Evolutionary conservation across 2,797 vertebrate species (phyloP).

Genomic region (Xenentodon cancila): DNA sequence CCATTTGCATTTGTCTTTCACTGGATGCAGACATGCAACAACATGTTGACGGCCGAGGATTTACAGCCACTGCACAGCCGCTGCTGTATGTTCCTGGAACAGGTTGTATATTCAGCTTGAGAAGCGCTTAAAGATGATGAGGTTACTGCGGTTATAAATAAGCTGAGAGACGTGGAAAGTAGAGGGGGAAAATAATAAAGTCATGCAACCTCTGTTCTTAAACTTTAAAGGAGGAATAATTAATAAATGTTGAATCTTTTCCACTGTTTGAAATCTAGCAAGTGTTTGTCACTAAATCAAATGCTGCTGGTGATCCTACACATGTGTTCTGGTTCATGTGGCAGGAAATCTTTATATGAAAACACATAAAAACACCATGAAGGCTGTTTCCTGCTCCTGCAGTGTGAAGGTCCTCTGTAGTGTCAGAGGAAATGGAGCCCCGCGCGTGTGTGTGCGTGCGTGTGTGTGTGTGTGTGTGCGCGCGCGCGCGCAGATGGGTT

Average conservation of each 20-base stretch:
- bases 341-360: slow-evolving; percentile 48
- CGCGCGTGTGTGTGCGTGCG: neutral
- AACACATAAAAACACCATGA: slow-evolving; percentile 8
- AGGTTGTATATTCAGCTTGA: slow-evolving; percentile 32
- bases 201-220: slow-evolving; percentile 13
- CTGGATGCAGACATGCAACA: slow-evolving; percentile 7
- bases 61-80: slow-evolving; percentile 32
- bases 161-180: neutral
- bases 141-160: slow-evolving; percentile 48
- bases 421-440: slow-evolving; percentile 58
- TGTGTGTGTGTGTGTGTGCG: no score
- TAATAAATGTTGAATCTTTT: neutral
- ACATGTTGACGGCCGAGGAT: slow-evolving; percentile 44
- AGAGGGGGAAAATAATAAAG: neutral
- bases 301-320: slow-evolving; percentile 23
- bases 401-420: slow-evolving; percentile 27
- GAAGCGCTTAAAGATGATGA: slow-evolving; percentile 44
- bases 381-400: slow-evolving; percentile 37
- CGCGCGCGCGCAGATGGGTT: slow-evolving; percentile 48
- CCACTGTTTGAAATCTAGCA: neutral
- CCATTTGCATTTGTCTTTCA: slow-evolving; percentile 30
- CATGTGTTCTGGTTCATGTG: slow-evolving; percentile 39
- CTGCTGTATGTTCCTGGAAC: slow-evolving; percentile 38
- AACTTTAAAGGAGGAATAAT: slow-evolving; percentile 28
- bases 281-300: slow-evolving; percentile 38